Percentiles rank a stretch among this genome's conserved stretches.
Conservation (phyloP, 2,888 invertebrate genomes). For the Onthophagus sagittarius region DNA sequence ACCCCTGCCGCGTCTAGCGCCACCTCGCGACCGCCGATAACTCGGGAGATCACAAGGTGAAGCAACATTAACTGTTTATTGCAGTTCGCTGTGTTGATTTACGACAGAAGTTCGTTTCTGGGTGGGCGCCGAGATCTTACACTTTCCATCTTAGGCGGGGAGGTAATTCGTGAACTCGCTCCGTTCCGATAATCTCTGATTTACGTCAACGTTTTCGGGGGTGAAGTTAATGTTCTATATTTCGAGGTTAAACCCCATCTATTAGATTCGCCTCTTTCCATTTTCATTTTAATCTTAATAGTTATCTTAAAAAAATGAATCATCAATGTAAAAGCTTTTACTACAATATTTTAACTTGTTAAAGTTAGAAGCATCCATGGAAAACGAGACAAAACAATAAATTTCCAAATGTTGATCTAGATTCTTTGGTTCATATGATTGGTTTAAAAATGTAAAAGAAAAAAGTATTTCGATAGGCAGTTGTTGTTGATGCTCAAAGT, state of each 20-base stretch:
- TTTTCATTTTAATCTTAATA: not conserved
- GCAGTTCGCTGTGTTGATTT: constrained; percentile 25
- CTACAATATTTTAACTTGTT: too few relatives aligned
- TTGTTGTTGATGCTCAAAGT: too few relatives aligned
- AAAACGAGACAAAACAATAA: too few relatives aligned
- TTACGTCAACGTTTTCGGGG: constrained; percentile 1
- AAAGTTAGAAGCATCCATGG: too few relatives aligned
- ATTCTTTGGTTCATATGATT: too few relatives aligned
- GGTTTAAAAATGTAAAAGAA: too few relatives aligned
- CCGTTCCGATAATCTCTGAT: constrained; percentile 10
- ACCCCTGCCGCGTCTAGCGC: constrained; percentile 2
- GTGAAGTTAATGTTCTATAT: constrained; percentile 5
- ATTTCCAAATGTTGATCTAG: too few relatives aligned
- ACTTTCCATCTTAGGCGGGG: constrained; percentile 6
- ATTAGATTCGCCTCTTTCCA: not conserved
- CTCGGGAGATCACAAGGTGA: constrained; percentile 48
- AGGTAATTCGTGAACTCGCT: not conserved
- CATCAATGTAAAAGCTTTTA: too few relatives aligned
- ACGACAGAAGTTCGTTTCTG: constrained; percentile 20
- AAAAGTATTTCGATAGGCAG: too few relatives aligned
- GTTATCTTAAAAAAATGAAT: too few relatives aligned
- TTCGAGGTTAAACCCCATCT: not conserved
- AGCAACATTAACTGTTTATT: constrained; percentile 50
- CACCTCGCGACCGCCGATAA: constrained; percentile 35
- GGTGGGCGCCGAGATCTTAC: constrained; percentile 4